Evolutionary conservation across 2,888 invertebrate species (phyloP).

Genomic region (Serripes groenlandicus): DNA sequence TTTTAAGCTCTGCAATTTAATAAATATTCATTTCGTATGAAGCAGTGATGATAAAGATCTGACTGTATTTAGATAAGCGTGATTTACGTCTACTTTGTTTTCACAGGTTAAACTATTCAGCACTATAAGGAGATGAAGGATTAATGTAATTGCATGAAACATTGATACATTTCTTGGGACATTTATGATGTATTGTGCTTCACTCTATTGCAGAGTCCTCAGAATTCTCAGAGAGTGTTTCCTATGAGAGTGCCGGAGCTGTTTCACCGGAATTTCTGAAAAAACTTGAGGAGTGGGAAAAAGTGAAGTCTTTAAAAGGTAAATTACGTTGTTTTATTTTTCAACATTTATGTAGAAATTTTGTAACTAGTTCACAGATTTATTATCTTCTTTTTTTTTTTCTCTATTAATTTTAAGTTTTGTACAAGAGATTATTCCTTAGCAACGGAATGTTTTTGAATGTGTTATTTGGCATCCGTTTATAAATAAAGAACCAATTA

Average conservation of each 20-base stretch:
- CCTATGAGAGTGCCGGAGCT: conserved; percentile 69
- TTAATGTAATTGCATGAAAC: conserved; percentile 20
- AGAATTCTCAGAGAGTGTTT: conserved; percentile 66
- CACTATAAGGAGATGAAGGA: not conserved
- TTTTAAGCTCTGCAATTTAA: too few relatives aligned
- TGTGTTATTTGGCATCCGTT: too few relatives aligned
- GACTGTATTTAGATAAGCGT: too few relatives aligned
- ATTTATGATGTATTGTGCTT: conserved; percentile 6
- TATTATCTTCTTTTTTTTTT: not conserved
- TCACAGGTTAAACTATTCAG: not conserved
- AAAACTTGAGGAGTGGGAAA: conserved; percentile 95
- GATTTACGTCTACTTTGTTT: too few relatives aligned
- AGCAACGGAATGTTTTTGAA: too few relatives aligned
- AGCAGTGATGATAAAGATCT: too few relatives aligned
- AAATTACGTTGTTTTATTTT: not conserved
- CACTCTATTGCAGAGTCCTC: conserved; percentile 60
- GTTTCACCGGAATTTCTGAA: conserved; percentile 93
- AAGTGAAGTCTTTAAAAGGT: conserved; percentile 74
- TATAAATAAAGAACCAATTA: too few relatives aligned
- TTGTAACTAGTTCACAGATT: not conserved
- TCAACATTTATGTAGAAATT: not conserved
- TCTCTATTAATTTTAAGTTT: not conserved
- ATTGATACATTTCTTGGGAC: conserved; percentile 12
- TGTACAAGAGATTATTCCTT: too few relatives aligned
- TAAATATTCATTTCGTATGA: too few relatives aligned